Evolutionary conservation across 2,888 invertebrate genomes (phyloP), one percentile per base, ranked within the genome.

Genomic region (Leptopterna dolabrata): DNA sequence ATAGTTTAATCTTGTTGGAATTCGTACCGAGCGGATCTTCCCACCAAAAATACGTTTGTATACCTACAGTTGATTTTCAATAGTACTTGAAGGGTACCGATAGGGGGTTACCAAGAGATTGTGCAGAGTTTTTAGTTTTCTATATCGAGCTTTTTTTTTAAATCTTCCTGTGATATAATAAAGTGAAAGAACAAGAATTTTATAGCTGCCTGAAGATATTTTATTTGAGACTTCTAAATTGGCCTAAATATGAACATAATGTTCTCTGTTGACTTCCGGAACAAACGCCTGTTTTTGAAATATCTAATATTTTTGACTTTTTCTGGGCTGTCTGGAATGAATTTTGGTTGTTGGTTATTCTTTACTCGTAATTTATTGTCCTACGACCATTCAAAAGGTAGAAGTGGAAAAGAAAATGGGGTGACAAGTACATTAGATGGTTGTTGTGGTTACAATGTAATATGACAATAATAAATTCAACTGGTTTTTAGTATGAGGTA

Each of bases 111-210:
- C 83, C 83, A 81, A 55, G 55, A 41, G 70, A 19, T 41, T 27
- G 70, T 41, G 63, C 82, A 55, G 2, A 45, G 43, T 41, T 43
- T 83, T 45, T 76, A 30, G 76, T 55, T 82, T 82, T 30, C 41
- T 82, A 29, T 7, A 63, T 82, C 6, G 70, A 27, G 51, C 1
- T 24, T 24, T 36, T 76, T 76, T 82, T 1, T 47, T 13, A 51
- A 4, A 55, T 83, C 63, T 70, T 83, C 83, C 83, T 83, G 83
- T 83, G 83, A 83, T 83, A 83, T 83, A 36, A 78, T 4, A 73
- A 73, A 16, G 14, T 73, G 73, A 73, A 36, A 73, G 41, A 30
- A 30, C 30, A 73, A 73, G n/a, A 36, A 36, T 24, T 41, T 24
- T 45, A 45, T 78, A 3, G 4, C 78, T 78, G 78, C 45, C 78